Conservation (phyloP, 1,140 invertebrate genomes). For the Drusus annulatus region DNA sequence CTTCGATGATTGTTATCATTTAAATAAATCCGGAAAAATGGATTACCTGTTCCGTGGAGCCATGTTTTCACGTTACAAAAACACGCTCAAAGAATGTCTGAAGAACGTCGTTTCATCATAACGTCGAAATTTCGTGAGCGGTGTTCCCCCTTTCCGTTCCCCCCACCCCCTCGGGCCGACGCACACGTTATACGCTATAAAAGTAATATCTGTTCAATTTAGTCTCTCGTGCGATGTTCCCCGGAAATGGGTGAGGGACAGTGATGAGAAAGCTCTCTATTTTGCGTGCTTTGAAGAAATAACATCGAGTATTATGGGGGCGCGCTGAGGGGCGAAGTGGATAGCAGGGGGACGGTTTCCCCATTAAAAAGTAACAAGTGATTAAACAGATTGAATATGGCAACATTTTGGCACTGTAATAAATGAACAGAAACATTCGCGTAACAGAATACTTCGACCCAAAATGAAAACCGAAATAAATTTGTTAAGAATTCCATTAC, state of each 20-base stretch:
- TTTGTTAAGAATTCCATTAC: too few species aligned
- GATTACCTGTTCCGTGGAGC: background rate
- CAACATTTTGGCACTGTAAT: slow-evolving; percentile 6
- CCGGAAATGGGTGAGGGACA: slow-evolving; percentile 43
- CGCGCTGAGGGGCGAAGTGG: slow-evolving; percentile 4
- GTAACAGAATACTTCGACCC: background rate
- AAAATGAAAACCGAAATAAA: too few species aligned
- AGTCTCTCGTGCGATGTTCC: slow-evolving; percentile 44
- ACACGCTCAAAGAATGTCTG: slow-evolving; percentile 1
- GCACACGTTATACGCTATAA: slow-evolving; percentile 24
- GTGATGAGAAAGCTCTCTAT: slow-evolving; percentile 44
- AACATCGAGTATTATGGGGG: slow-evolving; percentile 35
- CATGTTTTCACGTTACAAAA: slow-evolving; percentile 10
- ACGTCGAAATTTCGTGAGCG: slow-evolving; percentile 9
- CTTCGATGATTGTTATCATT: background rate
- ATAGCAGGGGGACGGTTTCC: slow-evolving; percentile 8
- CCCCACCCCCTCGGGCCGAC: too few species aligned
- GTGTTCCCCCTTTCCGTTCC: background rate
- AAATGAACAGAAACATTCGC: background rate
- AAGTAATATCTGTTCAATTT: slow-evolving; percentile 52
- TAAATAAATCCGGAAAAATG: background rate
- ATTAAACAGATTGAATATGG: slow-evolving; percentile 14
- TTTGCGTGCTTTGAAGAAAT: slow-evolving; percentile 47
- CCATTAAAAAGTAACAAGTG: slow-evolving; percentile 47
- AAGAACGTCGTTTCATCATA: slow-evolving; percentile 16